Conservation (phyloP, 2,888 invertebrate genomes). For the Dryocosmus kuriphilus region DNA sequence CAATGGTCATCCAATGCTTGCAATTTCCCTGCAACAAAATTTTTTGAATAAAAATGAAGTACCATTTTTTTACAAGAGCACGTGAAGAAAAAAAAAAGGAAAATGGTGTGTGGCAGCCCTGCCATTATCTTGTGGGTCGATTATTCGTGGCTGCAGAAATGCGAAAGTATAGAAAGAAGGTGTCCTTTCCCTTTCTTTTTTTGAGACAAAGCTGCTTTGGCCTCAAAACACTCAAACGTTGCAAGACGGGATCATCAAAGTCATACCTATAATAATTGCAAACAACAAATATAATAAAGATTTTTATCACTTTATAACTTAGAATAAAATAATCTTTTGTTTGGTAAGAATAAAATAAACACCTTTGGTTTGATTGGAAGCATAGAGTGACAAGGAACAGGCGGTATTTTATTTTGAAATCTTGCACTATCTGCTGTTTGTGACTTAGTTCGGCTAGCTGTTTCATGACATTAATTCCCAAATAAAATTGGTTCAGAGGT, state of each 20-base stretch:
- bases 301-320: no score
- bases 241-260: slow-evolving; percentile 53
- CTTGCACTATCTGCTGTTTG: slow-evolving; percentile 36
- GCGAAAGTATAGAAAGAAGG: slow-evolving; percentile 14
- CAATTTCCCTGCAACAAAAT: slow-evolving; percentile 1
- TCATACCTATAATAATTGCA: slow-evolving; percentile 46
- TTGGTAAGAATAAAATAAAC: no score
- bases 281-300: no score
- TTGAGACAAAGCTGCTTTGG: slow-evolving; percentile 43
- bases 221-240: slow-evolving; percentile 42
- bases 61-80: background rate
- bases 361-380: no score
- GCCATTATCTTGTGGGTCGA: slow-evolving; percentile 26
- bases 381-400: slow-evolving; percentile 32
- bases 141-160: slow-evolving; percentile 35
- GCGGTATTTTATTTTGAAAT: slow-evolving; percentile 51
- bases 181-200: slow-evolving; percentile 25
- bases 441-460: slow-evolving; percentile 40
- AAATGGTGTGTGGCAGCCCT: background rate
- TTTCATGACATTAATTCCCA: slow-evolving; percentile 48
- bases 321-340: no score
- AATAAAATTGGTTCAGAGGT: slow-evolving; percentile 50
- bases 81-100: background rate
- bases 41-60: background rate
- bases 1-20: slow-evolving; percentile 43